Conservation (phyloP, 1,140 invertebrate species). For the Phortica variegata region DNA sequence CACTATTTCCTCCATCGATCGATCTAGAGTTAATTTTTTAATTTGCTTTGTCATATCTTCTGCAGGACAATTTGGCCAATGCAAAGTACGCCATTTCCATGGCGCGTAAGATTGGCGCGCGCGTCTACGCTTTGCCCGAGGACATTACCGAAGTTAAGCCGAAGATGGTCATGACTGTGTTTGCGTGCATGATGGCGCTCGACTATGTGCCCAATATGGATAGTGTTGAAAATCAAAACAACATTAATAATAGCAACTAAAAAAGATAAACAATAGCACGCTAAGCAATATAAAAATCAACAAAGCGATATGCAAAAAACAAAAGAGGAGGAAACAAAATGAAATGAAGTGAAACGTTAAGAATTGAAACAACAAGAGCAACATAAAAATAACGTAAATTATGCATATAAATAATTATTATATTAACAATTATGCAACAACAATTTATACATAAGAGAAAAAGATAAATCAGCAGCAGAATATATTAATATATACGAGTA, state of each 20-base stretch:
- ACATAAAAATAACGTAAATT: slow-evolving; percentile 5
- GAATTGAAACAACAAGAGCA: slow-evolving; percentile 4
- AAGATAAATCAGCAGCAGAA: no score
- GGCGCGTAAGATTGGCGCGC: slow-evolving; percentile 94
- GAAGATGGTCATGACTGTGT: slow-evolving; percentile 99
- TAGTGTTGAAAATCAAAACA: slow-evolving; percentile 53
- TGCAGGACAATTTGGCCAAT: slow-evolving; percentile 90
- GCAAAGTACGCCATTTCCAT: slow-evolving; percentile 99
- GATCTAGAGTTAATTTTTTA: background rate
- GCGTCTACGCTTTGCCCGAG: slow-evolving; percentile 98
- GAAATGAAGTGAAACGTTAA: no score
- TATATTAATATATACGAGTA: no score
- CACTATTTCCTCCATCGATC: background rate
- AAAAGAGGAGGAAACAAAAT: slow-evolving; percentile 4
- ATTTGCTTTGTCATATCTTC: slow-evolving; percentile 8
- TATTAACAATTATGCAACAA: no score
- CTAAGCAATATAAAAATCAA: slow-evolving; percentile 24
- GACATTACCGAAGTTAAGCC: slow-evolving; percentile 97
- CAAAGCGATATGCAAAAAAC: slow-evolving; percentile 12
- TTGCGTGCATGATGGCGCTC: slow-evolving; percentile 96
- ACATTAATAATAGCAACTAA: slow-evolving; percentile 35
- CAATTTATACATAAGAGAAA: no score
- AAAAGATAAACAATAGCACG: no score
- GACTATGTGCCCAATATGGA: slow-evolving; percentile 92
- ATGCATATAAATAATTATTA: slow-evolving; percentile 4